Conservation (phyloP, 2,888 invertebrate genomes). For the Cheilosia grossa region DNA sequence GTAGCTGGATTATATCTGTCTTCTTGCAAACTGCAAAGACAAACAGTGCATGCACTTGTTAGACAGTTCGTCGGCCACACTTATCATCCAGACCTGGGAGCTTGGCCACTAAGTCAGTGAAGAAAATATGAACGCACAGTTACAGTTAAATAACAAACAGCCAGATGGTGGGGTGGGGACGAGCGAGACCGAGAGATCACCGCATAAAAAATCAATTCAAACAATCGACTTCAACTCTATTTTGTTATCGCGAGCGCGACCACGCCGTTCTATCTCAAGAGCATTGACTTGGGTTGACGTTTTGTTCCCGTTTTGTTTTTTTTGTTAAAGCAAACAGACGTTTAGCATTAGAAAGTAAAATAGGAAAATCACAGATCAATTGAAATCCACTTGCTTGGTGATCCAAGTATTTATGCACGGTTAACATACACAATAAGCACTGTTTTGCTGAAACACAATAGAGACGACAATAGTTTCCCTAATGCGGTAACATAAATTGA, state of each 20-base stretch:
- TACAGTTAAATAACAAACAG: conserved; percentile 28
- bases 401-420: not conserved
- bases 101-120: conserved; percentile 37
- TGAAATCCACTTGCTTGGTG: not conserved
- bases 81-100: conserved; percentile 41
- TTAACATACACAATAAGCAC: conserved; percentile 1
- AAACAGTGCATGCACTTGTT: conserved; percentile 45
- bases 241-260: conserved; percentile 33
- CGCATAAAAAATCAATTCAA: not conserved
- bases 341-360: conserved; percentile 4
- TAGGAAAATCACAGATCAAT: not conserved
- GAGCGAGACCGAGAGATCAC: not conserved
- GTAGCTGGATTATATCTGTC: not conserved
- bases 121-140: conserved; percentile 42
- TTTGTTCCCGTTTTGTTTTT: conserved; percentile 55
- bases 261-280: conserved; percentile 54
- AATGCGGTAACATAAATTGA: not conserved
- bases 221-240: conserved; percentile 21
- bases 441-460: conserved; percentile 23
- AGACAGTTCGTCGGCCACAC: conserved; percentile 61
- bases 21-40: conserved; percentile 22
- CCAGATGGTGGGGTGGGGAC: not conserved
- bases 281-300: conserved; percentile 59
- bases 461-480: too few relatives aligned
- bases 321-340: conserved; percentile 38